Conservation (phyloP, 2,797 vertebrate species). For the Paramormyrops hopkinsi region DNA sequence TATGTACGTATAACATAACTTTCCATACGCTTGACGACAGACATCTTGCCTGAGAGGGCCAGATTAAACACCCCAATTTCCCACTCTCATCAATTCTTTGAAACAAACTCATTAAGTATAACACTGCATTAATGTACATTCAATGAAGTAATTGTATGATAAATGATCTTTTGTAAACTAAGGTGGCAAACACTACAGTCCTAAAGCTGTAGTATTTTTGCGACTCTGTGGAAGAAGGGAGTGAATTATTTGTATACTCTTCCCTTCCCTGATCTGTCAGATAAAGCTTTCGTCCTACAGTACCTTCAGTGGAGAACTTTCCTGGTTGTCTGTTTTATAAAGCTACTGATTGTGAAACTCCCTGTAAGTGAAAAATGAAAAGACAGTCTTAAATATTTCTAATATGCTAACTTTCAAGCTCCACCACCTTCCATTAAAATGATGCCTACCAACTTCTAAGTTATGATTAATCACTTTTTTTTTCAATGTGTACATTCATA, state of each 20-base stretch:
- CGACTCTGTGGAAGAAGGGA: not conserved
- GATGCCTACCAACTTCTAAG: not conserved
- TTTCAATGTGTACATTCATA: constrained; percentile 11
- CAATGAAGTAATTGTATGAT: not conserved
- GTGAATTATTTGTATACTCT: not conserved
- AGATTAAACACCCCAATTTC: constrained; percentile 20
- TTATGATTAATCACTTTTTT: constrained; percentile 13
- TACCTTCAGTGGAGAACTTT: not conserved
- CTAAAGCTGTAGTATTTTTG: not conserved
- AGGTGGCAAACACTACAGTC: not conserved
- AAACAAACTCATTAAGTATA: constrained; percentile 16
- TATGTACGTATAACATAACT: constrained; percentile 17
- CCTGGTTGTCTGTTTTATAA: not conserved
- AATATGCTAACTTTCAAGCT: not conserved
- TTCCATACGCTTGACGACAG: constrained; percentile 11
- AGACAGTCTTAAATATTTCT: constrained; percentile 4
- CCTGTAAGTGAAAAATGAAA: not conserved
- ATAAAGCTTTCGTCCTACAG: not conserved
- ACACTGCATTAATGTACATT: constrained; percentile 9
- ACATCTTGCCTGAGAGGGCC: not conserved
- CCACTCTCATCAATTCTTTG: constrained; percentile 2
- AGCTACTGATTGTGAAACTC: not conserved
- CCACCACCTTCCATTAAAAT: constrained; percentile 5
- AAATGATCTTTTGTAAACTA: not conserved
- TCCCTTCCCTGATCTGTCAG: not conserved